Base-by-base conservation (phyloP, 2,888 invertebrate species). In the Baccha elongata region DNA sequence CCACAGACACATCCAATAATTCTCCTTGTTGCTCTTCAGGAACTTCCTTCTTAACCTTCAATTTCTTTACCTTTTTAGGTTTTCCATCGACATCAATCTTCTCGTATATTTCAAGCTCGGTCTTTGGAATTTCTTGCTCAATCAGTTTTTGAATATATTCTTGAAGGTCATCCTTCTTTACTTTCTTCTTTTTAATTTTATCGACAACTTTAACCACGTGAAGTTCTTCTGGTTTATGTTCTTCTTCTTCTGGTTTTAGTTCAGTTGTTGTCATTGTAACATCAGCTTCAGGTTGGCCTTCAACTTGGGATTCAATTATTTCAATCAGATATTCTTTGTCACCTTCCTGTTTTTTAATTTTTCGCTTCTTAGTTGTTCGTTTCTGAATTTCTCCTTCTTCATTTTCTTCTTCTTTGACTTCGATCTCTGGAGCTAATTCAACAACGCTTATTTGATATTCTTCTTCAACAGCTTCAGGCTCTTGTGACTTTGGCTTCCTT, bases 241-340 rank as follows among this genome's bases (percentile, higher is more conserved):
- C 85, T 13, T 85, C 74, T 7, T 74, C 83, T 0, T 65, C 13
- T 4, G 72, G 17, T 13, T 40, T 87, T 86, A 86, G 85, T 87
- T 92, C 91, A 1, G 89, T 88, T 62, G 90, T 90, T 23, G 90
- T 89, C 29, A 92, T 89, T 8, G 91, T 88, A 1, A 91, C 87
- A 65, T 84, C 76, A 65, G 88, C 86, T 64, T 90, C 89, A 35
- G 88, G 88, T 74, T 87, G 86, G 46, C 86, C 88, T 23, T 87
- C 86, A 17, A 86, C 87, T 73, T 88, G 81, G 40, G 86, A 86
- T 29, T 86, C 87, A 23, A 88, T 84, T 3, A 88, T 86, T 69
- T 88, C 87, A 37, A 88, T 88, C 11, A 86, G 85, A 79, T 87
- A 86, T 65, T 88, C 87, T 52, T 86, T 85, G 52, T 87, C 87